Percentiles rank a stretch among this genome's conserved stretches.
phyloP scores from a whole-genome alignment of 1,140 invertebrate species.

The Leguminivora glycinivorella region DNA sequence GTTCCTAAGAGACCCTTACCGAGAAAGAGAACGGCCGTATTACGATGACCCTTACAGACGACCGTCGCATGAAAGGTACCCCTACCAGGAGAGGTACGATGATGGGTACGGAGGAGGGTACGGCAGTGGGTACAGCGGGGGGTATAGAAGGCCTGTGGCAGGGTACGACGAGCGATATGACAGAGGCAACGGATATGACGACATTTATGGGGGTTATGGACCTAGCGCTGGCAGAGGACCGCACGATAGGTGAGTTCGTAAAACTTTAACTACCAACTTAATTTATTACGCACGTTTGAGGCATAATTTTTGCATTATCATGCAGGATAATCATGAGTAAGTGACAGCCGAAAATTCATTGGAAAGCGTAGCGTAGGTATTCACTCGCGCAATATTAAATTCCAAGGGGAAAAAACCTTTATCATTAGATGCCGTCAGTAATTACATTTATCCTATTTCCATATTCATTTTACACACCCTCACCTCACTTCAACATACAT shows the following conservation, averaged over 20 bases:
- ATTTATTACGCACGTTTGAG: not conserved
- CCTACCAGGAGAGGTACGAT: constrained; percentile 57
- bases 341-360: too few species aligned
- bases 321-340: too few species aligned
- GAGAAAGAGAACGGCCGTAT: constrained; percentile 41
- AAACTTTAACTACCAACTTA: not conserved
- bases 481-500: too few species aligned
- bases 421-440: too few species aligned
- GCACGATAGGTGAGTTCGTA: constrained; percentile 62
- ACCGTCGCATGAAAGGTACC: constrained; percentile 56
- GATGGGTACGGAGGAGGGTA: constrained; percentile 56
- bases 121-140: constrained; percentile 58
- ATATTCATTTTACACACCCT: too few species aligned
- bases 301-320: not conserved
- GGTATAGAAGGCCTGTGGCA: constrained; percentile 62
- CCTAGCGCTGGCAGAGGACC: constrained; percentile 59
- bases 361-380: too few species aligned
- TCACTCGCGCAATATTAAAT: too few species aligned
- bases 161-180: constrained; percentile 66
- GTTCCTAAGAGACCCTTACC: constrained; percentile 32
- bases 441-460: too few species aligned
- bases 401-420: too few species aligned
- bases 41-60: constrained; percentile 59
- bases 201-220: constrained; percentile 57
- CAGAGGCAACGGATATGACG: constrained; percentile 61